A percentile compares a stretch with the other conserved stretches of the same genome.
phyloP scores from a whole-genome alignment of 2,113 vertebrate genomes.

The Cryptomyrus ogoouensis region DNA sequence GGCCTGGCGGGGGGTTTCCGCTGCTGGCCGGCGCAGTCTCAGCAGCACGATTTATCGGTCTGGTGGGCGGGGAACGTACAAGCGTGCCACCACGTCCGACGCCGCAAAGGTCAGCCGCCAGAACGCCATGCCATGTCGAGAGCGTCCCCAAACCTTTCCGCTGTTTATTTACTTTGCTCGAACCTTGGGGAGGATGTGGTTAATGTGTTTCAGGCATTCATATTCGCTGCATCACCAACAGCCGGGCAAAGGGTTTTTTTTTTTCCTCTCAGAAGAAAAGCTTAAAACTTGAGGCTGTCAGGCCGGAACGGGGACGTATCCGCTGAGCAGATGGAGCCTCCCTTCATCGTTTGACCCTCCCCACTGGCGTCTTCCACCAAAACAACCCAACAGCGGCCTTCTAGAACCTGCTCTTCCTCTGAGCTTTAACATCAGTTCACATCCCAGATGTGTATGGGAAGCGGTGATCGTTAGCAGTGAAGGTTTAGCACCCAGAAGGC shows the following conservation, averaged over 20 bases:
- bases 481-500: not conserved
- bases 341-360: not conserved
- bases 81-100: not conserved
- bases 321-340: not conserved
- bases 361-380: not conserved
- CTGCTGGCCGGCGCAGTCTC: not conserved
- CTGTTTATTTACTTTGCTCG: not conserved
- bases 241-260: not conserved
- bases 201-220: not conserved
- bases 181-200: conserved; percentile 1
- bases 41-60: not conserved
- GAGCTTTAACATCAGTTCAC: not conserved
- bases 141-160: not conserved
- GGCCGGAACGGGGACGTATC: not conserved
- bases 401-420: not conserved
- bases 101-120: not conserved
- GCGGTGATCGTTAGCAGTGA: not conserved
- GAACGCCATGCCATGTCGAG: not conserved
- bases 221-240: not conserved
- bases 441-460: not conserved
- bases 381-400: not conserved
- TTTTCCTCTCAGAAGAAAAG: not conserved
- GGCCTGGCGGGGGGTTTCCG: conserved; percentile 2
- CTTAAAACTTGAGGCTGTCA: not conserved
- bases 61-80: conserved; percentile 7